Evolutionary conservation across 2,113 vertebrate species (phyloP).

Genomic region (Acanthisitta chloris): DNA sequence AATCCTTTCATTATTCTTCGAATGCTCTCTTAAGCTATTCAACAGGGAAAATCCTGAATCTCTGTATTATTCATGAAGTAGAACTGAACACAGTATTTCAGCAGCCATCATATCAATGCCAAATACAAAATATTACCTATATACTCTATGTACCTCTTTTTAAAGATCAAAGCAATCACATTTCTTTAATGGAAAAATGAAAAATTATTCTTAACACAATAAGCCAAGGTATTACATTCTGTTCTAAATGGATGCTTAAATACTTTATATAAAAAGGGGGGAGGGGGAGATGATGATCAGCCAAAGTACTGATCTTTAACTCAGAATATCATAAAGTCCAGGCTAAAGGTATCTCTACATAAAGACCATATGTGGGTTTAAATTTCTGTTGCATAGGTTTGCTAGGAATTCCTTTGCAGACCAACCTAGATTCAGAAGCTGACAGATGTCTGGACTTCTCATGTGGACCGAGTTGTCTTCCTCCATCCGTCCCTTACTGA

Average conservation of each 20-base stretch:
- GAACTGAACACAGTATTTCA: neutral
- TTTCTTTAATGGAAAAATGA: conserved; percentile 10
- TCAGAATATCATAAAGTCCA: neutral
- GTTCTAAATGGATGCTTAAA: neutral
- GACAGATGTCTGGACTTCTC: accelerated
- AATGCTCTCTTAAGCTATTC: neutral
- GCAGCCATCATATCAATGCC: neutral
- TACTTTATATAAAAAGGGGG: neutral
- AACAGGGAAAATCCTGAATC: neutral
- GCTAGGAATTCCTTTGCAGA: neutral
- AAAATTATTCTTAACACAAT: neutral
- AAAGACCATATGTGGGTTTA: neutral
- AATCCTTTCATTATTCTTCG: neutral
- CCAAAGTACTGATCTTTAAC: neutral
- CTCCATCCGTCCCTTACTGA: neutral
- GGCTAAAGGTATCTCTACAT: neutral
- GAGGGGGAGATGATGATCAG: neutral
- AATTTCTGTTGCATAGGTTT: neutral
- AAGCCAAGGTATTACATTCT: neutral
- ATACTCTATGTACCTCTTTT: neutral
- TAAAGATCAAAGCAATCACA: conserved; percentile 37
- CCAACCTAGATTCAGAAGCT: neutral
- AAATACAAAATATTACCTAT: conserved; percentile 31
- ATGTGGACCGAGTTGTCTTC: neutral
- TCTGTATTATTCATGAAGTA: conserved; percentile 32